A percentile compares a stretch with the other conserved stretches of the same genome.
These are phyloP conservation scores for Melopsittacus undulatus DNA, from an alignment of 2,797 vertebrate genomes.

Conservation along the genomic window DNA sequence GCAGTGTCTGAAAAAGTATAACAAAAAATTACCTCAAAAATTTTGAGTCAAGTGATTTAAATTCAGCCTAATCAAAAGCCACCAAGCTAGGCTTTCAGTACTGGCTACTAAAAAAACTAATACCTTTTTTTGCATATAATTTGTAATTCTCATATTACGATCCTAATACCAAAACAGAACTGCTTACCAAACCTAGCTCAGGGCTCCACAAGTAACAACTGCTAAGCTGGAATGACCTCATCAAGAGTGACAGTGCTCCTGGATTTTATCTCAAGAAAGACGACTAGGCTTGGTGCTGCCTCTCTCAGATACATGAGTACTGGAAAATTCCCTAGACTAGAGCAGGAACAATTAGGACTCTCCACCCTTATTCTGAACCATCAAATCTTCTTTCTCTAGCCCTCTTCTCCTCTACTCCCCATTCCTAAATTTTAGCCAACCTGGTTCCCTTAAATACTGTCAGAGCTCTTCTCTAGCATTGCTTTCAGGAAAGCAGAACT, in stretches of 20 bases:
- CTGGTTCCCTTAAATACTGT: not conserved
- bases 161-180: not conserved
- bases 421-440: not conserved
- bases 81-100: not conserved
- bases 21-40: not conserved
- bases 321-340: not conserved
- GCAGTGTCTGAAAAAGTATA: rapidly evolving
- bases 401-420: not conserved
- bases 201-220: not conserved
- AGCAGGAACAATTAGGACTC: not conserved
- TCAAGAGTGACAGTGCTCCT: not conserved
- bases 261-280: not conserved
- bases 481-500: not conserved
- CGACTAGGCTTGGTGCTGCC: not conserved
- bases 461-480: not conserved
- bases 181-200: not conserved
- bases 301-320: not conserved
- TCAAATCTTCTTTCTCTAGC: not conserved
- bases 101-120: not conserved
- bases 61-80: not conserved
- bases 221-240: not conserved
- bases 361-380: not conserved
- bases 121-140: not conserved
- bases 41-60: not conserved
- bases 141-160: not conserved